Percentiles rank a stretch among this genome's conserved stretches.
These are phyloP conservation scores for Mystacornis crossleyi DNA, from an alignment of 2,113 vertebrate species.

Conservation along the genomic window DNA sequence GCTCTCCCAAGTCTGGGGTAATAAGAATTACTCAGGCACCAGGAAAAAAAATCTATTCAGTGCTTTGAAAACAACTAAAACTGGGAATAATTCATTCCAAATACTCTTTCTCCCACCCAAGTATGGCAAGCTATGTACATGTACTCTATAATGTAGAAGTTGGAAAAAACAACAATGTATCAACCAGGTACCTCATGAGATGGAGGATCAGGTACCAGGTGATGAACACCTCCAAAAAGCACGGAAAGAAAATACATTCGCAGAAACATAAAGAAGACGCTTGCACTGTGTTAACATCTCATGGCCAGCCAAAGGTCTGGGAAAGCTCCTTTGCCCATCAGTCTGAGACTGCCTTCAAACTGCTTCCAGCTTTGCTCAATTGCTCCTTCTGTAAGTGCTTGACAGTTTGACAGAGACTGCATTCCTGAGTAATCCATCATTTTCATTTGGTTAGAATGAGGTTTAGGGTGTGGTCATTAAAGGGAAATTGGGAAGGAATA, in stretches of 20 bases:
- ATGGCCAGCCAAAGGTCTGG: neutral
- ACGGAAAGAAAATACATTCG: rapidly evolving
- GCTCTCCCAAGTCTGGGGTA: neutral
- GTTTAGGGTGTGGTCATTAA: neutral
- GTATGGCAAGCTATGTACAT: neutral
- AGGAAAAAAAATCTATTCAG: neutral
- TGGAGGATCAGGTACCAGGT: neutral
- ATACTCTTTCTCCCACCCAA: neutral
- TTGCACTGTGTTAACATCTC: neutral
- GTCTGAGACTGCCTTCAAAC: neutral
- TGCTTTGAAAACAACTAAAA: neutral
- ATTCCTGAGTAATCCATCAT: neutral
- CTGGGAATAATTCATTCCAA: neutral
- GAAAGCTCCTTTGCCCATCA: neutral
- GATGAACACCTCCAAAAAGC: neutral
- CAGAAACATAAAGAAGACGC: neutral
- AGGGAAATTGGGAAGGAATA: neutral
- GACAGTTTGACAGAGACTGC: neutral
- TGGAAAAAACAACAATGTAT: neutral
- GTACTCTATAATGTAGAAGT: neutral
- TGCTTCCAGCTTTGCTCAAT: conserved; percentile 47
- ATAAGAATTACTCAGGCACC: neutral
- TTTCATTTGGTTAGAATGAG: neutral
- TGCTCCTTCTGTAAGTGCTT: conserved; percentile 34
- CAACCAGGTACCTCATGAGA: neutral